Conservation (phyloP, 2,113 vertebrate species). For the Elanoides forficatus region DNA sequence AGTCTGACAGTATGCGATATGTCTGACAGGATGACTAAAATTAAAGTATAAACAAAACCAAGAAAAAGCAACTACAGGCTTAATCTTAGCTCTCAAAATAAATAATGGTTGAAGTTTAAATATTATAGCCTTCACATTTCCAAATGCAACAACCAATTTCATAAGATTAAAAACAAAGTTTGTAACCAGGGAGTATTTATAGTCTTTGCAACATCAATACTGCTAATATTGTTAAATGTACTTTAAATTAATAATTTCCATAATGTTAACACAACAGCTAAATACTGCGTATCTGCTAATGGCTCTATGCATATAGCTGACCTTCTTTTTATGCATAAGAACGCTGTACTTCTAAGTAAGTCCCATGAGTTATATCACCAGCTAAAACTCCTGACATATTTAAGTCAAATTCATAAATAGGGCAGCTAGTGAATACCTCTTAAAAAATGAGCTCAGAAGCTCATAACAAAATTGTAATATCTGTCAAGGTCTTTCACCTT, state of each 20-base stretch:
- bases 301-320: not conserved
- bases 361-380: not conserved
- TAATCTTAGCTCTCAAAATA: not conserved
- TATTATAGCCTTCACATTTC: not conserved
- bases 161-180: not conserved
- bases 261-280: conserved; percentile 5
- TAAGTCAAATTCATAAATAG: conserved; percentile 8
- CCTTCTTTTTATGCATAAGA: not conserved
- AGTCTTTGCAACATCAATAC: not conserved
- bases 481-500: not conserved
- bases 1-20: not conserved
- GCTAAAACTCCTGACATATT: not conserved
- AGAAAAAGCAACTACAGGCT: not conserved
- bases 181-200: not conserved
- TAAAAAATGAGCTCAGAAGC: not conserved
- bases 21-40: not conserved
- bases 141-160: not conserved
- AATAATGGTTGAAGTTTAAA: not conserved
- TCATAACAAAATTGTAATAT: not conserved
- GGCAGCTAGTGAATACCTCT: not conserved
- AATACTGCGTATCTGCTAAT: not conserved
- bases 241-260: conserved; percentile 29
- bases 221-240: not conserved
- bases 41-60: not conserved
- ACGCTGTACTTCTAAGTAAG: not conserved